Conservation (phyloP, 1,140 invertebrate species). For the Drosophila bifasciata region DNA sequence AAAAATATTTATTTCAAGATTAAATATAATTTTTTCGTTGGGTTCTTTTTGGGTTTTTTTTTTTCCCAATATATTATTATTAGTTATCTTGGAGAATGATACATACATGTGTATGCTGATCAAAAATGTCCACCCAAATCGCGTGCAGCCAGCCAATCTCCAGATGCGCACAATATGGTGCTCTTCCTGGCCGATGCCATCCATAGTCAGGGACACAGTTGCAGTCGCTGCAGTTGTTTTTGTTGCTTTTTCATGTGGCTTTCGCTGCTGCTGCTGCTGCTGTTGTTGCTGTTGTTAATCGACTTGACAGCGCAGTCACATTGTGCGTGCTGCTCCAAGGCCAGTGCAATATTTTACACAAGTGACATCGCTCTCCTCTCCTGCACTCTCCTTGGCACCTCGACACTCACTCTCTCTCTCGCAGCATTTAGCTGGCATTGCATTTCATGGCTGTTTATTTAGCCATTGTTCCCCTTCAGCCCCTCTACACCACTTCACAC, state of each 20-base stretch:
- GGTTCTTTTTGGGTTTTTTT: too few relatives aligned
- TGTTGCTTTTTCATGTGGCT: conserved; percentile 25
- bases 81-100: background rate
- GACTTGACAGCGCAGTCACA: conserved; percentile 71
- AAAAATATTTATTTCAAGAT: conserved; percentile 1
- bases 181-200: conserved; percentile 52
- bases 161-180: conserved; percentile 80
- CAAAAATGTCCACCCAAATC: conserved; percentile 22
- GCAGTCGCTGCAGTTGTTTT: conserved; percentile 25
- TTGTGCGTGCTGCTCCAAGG: conserved; percentile 77
- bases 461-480: conserved; percentile 22
- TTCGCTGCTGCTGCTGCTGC: conserved; percentile 11
- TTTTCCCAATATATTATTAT: too few relatives aligned
- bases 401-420: background rate
- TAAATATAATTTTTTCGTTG: background rate
- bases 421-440: conserved; percentile 53
- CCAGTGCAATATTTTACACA: conserved; percentile 76
- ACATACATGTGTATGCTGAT: too few relatives aligned
- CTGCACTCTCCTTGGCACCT: conserved; percentile 5
- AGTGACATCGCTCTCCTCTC: conserved; percentile 44
- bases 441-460: conserved; percentile 60
- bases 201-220: conserved; percentile 61
- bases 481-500: background rate
- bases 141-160: conserved; percentile 45
- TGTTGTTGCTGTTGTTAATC: conserved; percentile 65